These are phyloP conservation scores for Aphis craccivora DNA, from an alignment of 1,140 invertebrate species.

Conservation along the genomic window DNA sequence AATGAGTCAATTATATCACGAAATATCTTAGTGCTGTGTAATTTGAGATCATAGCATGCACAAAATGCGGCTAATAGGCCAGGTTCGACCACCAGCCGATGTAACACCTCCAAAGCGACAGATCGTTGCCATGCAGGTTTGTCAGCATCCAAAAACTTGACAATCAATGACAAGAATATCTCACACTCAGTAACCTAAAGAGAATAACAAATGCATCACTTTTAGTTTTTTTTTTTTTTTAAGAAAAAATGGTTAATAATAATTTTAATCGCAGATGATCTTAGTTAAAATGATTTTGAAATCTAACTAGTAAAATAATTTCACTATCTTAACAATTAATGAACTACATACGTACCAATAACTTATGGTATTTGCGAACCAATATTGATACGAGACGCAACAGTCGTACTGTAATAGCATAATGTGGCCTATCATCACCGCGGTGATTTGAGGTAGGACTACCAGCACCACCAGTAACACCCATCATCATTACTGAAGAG, in stretches of 20 bases:
- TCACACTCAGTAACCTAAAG: constrained; percentile 93
- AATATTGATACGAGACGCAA: constrained; percentile 91
- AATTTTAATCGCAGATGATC: too few species aligned
- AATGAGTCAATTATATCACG: constrained; percentile 95
- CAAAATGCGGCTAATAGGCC: constrained; percentile 90
- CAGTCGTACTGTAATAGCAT: constrained; percentile 94
- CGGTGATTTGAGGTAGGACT: constrained; percentile 69
- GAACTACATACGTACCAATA: constrained; percentile 75
- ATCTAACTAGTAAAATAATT: not conserved
- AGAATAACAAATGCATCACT: not conserved
- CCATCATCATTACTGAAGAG: constrained; percentile 21
- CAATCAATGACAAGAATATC: constrained; percentile 95
- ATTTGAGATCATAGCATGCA: constrained; percentile 91
- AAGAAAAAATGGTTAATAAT: not conserved
- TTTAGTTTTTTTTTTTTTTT: not conserved
- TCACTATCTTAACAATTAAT: not conserved
- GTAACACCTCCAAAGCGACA: constrained; percentile 92
- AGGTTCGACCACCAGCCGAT: constrained; percentile 91
- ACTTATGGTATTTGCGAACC: constrained; percentile 90
- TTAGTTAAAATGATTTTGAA: not conserved
- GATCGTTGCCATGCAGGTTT: constrained; percentile 96
- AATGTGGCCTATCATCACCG: constrained; percentile 87
- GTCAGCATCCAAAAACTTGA: constrained; percentile 96
- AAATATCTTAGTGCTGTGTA: constrained; percentile 91
- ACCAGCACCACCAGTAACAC: constrained; percentile 64